phyloP scores from a whole-genome alignment of 2,888 invertebrate genomes.

The Leuctra nigra region DNA sequence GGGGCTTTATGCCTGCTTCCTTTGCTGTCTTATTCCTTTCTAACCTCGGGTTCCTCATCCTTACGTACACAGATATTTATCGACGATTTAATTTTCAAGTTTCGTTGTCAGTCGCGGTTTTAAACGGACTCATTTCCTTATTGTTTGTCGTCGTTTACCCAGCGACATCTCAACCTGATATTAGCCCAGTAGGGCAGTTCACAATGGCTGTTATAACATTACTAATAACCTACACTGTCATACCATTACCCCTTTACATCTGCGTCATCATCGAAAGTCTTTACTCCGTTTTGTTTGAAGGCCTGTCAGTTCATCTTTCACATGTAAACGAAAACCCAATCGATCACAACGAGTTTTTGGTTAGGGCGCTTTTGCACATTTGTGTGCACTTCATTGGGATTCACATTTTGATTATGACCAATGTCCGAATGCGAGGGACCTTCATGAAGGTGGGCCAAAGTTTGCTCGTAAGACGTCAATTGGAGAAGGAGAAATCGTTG shows the following conservation, averaged over 20 bases:
- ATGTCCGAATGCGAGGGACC: slow-evolving; percentile 88
- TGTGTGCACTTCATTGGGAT: slow-evolving; percentile 89
- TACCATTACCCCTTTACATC: slow-evolving; percentile 84
- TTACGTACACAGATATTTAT: slow-evolving; percentile 58
- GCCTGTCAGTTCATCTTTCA: slow-evolving; percentile 48
- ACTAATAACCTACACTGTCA: slow-evolving; percentile 85
- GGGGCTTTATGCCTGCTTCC: slow-evolving; percentile 39
- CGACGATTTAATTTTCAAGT: slow-evolving; percentile 59
- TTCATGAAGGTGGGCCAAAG: slow-evolving; percentile 97
- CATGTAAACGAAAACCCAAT: slow-evolving; percentile 39
- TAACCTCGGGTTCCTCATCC: slow-evolving; percentile 17
- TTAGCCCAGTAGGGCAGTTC: slow-evolving; percentile 75
- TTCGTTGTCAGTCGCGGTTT: slow-evolving; percentile 63
- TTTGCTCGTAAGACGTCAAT: slow-evolving; percentile 76
- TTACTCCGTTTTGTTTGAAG: slow-evolving; percentile 83
- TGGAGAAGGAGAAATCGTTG: slow-evolving; percentile 88
- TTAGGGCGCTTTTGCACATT: slow-evolving; percentile 72
- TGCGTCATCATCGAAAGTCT: slow-evolving; percentile 70
- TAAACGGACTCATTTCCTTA: slow-evolving; percentile 64
- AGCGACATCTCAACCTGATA: slow-evolving; percentile 44
- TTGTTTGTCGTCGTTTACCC: slow-evolving; percentile 53
- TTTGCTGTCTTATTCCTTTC: slow-evolving; percentile 24
- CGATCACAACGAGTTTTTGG: slow-evolving; percentile 45
- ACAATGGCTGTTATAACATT: slow-evolving; percentile 81
- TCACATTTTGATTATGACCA: slow-evolving; percentile 88